Evolutionary conservation across 2,797 vertebrate genomes (phyloP), one percentile per base, ranked within the genome.

Genomic region (Phylloscopus collybita): DNA sequence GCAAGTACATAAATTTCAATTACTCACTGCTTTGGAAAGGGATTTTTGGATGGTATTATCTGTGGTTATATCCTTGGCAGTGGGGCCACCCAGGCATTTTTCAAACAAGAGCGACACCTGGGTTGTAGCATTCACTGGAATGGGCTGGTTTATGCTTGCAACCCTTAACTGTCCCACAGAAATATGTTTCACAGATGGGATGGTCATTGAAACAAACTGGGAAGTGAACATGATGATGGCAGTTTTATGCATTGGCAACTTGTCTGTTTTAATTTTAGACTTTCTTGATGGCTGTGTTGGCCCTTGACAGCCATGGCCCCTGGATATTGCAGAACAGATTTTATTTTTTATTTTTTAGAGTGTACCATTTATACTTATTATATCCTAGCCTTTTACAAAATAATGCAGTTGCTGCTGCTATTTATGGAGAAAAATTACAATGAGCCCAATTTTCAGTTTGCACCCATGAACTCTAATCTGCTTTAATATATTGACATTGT

Each of bases 261-360:
- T 96, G 94, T 94, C 94, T 93, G 88, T 67, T 96, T 96, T 95
- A 96, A 97, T 96, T 97, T 95, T 82, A 96, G 94, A 82, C 80
- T 89, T 96, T 88, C 95, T 95, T 92, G 88, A 95, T 93, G 83
- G 90, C 67, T 95, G 49, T 67, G 62, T 38, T 94, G 95, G 95
- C 88, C 96, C 86, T 89, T 93, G 90, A 95, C 88, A 96, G 93
- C 67, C 64, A 95, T 51, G 74, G 88, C 92, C 94, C 25, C 86
- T 15, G 32, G 86, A 95, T 87, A 95, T 74, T 67, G 38, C 64
- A 82, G 71, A 80, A 79, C 23, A 67, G 70, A 42, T 57, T 83
- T 90, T 65, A 69, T 54, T 32, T 16, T 6, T 25, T 57, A 1
- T 54, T 75, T 93, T 92, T 86, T 22, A 36, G 6, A 36, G 12